These are phyloP conservation scores for Arion vulgaris DNA, from an alignment of 1,140 invertebrate genomes.

Conservation along the genomic window DNA sequence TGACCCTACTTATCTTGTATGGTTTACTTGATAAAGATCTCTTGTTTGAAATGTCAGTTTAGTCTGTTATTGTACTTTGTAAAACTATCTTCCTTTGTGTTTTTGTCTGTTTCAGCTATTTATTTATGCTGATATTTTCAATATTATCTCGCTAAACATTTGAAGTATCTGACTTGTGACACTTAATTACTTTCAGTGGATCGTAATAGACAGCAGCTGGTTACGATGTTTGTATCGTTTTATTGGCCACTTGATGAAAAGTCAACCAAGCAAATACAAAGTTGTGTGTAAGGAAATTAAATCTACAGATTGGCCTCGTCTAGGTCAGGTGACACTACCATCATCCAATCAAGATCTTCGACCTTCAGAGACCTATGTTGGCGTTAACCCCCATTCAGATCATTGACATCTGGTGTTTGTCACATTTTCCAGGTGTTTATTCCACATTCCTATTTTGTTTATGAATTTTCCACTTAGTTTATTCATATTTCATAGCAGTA, in stretches of 20 bases:
- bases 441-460: too few species aligned
- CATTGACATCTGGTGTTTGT: background rate
- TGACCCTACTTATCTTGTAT: too few species aligned
- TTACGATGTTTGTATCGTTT: slow-evolving; percentile 48
- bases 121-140: too few species aligned
- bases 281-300: slow-evolving; percentile 52
- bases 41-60: too few species aligned
- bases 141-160: too few species aligned
- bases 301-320: slow-evolving; percentile 57
- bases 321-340: slow-evolving; percentile 49
- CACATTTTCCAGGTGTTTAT: background rate
- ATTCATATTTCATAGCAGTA: too few species aligned
- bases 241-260: slow-evolving; percentile 39
- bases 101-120: too few species aligned
- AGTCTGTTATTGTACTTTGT: too few species aligned
- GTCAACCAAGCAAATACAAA: slow-evolving; percentile 48
- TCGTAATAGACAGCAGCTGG: slow-evolving; percentile 51
- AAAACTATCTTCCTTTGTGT: too few species aligned
- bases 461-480: too few species aligned
- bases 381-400: background rate
- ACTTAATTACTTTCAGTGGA: slow-evolving; percentile 44
- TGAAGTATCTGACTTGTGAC: background rate
- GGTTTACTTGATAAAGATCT: too few species aligned
- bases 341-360: background rate
- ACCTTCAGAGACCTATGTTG: background rate